Evolutionary conservation across 2,113 vertebrate species (phyloP).

Genomic region (Phrynocephalus versicolor): DNA sequence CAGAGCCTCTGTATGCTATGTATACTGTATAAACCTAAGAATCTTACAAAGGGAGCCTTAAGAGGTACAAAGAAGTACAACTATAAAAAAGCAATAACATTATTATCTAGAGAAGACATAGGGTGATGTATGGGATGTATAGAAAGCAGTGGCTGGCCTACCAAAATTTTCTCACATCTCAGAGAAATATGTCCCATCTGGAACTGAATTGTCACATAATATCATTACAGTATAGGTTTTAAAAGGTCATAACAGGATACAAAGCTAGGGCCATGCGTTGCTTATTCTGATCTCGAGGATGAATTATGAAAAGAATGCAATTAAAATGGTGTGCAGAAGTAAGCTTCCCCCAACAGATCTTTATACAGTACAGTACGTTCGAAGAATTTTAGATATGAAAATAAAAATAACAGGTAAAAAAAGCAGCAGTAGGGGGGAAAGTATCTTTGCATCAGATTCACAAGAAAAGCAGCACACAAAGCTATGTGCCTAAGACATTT

Average conservation of each 20-base stretch:
- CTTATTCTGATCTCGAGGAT: neutral
- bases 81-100: neutral
- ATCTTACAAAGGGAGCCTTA: neutral
- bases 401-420: too few relatives aligned
- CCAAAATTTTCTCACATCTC: neutral
- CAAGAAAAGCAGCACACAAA: neutral
- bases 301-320: neutral
- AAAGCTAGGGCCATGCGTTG: neutral
- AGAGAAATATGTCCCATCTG: neutral
- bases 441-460: neutral
- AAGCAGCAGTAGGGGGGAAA: fast-evolving
- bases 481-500: neutral
- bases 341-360: neutral
- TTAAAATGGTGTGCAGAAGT: fast-evolving
- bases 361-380: too few relatives aligned
- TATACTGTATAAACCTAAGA: fast-evolving
- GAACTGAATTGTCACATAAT: neutral
- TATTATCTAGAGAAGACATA: neutral
- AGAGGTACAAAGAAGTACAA: neutral
- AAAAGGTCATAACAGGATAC: neutral
- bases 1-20: neutral
- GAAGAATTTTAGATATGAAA: neutral
- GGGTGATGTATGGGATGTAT: neutral
- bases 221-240: neutral
- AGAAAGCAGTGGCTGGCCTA: neutral